Evolutionary conservation across 2,113 vertebrate species (phyloP).

Genomic region (Stegastes partitus): DNA sequence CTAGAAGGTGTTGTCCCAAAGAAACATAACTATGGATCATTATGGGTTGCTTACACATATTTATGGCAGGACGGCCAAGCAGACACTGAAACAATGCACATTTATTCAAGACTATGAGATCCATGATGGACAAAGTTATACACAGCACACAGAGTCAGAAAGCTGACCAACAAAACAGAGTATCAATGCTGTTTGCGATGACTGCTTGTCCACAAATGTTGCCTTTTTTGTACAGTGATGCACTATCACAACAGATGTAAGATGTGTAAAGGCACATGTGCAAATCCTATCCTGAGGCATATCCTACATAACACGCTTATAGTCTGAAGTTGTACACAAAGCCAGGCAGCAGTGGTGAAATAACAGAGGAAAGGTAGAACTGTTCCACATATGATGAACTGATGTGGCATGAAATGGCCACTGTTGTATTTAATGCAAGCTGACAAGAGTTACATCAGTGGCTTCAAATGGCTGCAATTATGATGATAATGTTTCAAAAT

Average conservation of each 20-base stretch:
- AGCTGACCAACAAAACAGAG: too few species aligned
- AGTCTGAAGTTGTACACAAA: neutral
- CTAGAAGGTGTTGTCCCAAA: too few species aligned
- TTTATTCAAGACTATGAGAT: too few species aligned
- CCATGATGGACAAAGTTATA: too few species aligned
- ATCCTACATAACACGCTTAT: neutral
- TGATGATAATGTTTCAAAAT: neutral
- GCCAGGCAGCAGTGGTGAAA: too few species aligned
- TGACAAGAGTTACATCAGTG: conserved; percentile 4
- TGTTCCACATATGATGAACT: neutral
- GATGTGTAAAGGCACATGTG: neutral
- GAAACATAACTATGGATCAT: too few species aligned
- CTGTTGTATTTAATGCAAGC: neutral
- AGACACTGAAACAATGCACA: too few species aligned
- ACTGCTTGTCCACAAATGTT: neutral
- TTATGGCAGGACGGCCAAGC: too few species aligned
- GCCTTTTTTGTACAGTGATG: too few species aligned
- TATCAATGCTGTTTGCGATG: neutral
- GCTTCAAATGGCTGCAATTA: neutral
- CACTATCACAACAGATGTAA: too few species aligned
- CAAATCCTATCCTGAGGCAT: neutral
- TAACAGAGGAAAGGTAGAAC: neutral
- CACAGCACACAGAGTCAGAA: too few species aligned
- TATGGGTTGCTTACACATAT: too few species aligned
- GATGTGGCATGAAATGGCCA: neutral